Base-by-base conservation (phyloP, 2,888 invertebrate genomes). In the Phengaris alcon region DNA sequence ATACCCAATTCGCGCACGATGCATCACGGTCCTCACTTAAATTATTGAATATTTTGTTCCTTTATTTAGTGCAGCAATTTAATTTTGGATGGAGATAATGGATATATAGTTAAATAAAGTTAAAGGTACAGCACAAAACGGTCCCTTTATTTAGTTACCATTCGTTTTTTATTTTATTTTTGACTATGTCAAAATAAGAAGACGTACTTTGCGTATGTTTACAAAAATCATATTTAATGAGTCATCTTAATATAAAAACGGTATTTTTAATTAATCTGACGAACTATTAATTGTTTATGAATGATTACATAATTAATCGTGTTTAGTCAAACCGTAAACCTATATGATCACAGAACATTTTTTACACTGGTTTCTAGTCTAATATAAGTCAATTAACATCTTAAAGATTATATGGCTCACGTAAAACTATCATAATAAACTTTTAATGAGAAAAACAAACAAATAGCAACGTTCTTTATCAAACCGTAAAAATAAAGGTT, bases 391-490 rank as follows among this genome's bases (percentile, higher is more conserved):
- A 64, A 64, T 35, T 64, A 64, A 35, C 35, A 64, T 64, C 64
- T 64, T 64, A 64, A 44, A 44, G 10, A 35, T 35, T 64, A 64
- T 64, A 64, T 64, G 64, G 64, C 64, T 35, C 35, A 22, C 22
- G 22, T 59, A 59, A 10, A 55, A 55, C 64, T 35, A 64, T 64
- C 35, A 44, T 12, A 35, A 64, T 64, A 64, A 64, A 64, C 64
- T 64, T 64, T 64, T 35, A 64, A 64, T 13, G 44, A 64, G 55
- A 64, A 64, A 35, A 64, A 64, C 64, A 64, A 64, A 44, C 64
- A 64, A 22, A 22, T 35, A 64, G 59, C 9, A 64, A 64, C 22
- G 22, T 12, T 5, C 22, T 4, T 35, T 12, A 64, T 35, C 64
- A 64, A 64, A 64, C 10, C 44, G 10, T 35, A 44, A 64, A 64